Base-by-base conservation (phyloP, 2,888 invertebrate genomes). In the Lepas anatifera region DNA sequence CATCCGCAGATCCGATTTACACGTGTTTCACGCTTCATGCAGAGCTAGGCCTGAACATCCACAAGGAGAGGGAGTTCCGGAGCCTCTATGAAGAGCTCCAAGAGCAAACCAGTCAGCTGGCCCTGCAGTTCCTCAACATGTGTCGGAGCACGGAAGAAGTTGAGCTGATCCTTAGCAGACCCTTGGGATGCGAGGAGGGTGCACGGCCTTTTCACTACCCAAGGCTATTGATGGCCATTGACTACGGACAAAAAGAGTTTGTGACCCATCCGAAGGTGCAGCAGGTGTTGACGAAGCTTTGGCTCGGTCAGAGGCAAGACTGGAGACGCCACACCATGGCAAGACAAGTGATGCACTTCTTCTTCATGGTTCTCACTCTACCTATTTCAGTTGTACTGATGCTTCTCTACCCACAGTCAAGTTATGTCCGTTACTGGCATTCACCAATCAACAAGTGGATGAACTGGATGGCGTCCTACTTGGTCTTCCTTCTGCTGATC, bases 231-330 rank as follows among this genome's bases (percentile, higher is more conserved):
- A 64, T 64, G 64, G 64, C 64, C 64, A 83, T 89, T 75, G 85
- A 87, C 76, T 85, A 83, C 75, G 84, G 85, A 73, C 88, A 89
- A 76, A 88, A 87, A 76, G 85, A 85, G 77, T 89, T 89, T 76
- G 87, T 89, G 0, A 88, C 89, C 6, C 89, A 89, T 79, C 86
- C 88, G 0, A 87, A 89, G 77, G 86, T 87, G 27, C 89, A 89
- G 77, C 87, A 87, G 80, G 83, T 83, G 75, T 72, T 64, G 37
- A 64, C 64, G 25, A 64, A 64, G 25, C 25, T 64, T 10, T 64
- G 64, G 64, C 64, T 64, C 25, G 64, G 64, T 16, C 64, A 64
- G 39, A 37, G 64, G 8, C 64, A 64, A 16, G 39, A 25, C 25
- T 64, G 64, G 64, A 22, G 64, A 2, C 64, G 64, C n/a, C 39